Evolutionary conservation across 2,888 invertebrate genomes (phyloP), one percentile per base, ranked within the genome.

Genomic region (Drosophila pullipes): DNA sequence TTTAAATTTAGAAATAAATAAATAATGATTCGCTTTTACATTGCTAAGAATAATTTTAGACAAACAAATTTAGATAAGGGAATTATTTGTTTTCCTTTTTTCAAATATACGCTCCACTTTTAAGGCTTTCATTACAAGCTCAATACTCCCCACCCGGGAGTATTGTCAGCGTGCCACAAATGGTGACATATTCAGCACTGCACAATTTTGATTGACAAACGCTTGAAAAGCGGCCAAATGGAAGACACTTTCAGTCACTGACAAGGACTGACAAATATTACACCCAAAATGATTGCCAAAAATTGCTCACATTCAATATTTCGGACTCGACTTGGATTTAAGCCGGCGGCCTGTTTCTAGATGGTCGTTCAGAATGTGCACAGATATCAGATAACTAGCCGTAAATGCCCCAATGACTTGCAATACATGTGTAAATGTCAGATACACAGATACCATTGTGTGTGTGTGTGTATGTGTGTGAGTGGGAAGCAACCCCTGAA

Each of bases 391-490:
- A 50, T 69, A 82, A 80, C 83, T 76, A 68, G 69, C 69, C 68
- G 31, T 81, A 79, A 79, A 81, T 78, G 67, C 82, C 61, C 79
- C 83, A 81, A 81, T 83, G 81, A 81, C 77, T 80, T 76, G 81
- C 76, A 70, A 81, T 76, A 78, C 78, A 78, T 62, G 69, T 78
- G 78, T 75, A 78, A 57, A 59, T 80, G 81, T 69, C 81, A 81
- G 74, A 74, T 63, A 69, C 64, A 71, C 39, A 50, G 47, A 33
- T 53, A 68, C 52, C 41, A 18, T 10, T 41, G 31, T 47, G 16
- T 37, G 16, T 28, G 5, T 50, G 37, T 49, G 11, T 16, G 22
- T 52, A 6, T 47, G 7, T 47, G 22, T 67, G 30, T 49, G 33
- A 52, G 61, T 55, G 28, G 44, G 22, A 35, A 66, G 53, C 78